phyloP scores from a whole-genome alignment of 2,797 vertebrate species.

The Sciaenops ocellatus region DNA sequence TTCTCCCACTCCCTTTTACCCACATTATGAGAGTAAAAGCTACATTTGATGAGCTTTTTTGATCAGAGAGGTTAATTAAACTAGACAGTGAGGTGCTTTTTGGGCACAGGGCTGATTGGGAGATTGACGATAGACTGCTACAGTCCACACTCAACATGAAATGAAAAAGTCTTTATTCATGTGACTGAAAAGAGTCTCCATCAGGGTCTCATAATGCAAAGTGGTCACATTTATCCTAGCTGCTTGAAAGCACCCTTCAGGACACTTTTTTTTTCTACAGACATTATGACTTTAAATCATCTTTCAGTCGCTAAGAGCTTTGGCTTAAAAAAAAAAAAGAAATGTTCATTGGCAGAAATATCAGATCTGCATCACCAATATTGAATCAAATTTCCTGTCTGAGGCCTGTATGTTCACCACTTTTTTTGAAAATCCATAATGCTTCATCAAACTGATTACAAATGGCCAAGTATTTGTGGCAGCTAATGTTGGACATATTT shows the following conservation, averaged over 20 bases:
- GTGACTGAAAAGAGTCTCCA: constrained; percentile 25
- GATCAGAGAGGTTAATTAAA: constrained; percentile 49
- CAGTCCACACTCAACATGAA: constrained; percentile 12
- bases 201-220: constrained; percentile 1
- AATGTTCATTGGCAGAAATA: constrained; percentile 24
- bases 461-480: neutral
- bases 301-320: constrained; percentile 8
- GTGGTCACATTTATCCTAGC: neutral
- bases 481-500: constrained; percentile 15
- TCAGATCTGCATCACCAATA: constrained; percentile 20
- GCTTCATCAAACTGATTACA: constrained; percentile 13
- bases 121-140: constrained; percentile 9
- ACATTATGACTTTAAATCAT: constrained; percentile 20
- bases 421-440: constrained; percentile 44
- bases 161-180: constrained; percentile 33
- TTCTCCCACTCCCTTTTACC: constrained; percentile 2
- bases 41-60: constrained; percentile 32
- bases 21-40: constrained; percentile 7
- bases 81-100: constrained; percentile 26
- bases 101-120: constrained; percentile 26
- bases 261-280: neutral
- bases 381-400: constrained; percentile 28
- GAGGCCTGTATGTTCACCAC: constrained; percentile 9
- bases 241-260: constrained; percentile 21
- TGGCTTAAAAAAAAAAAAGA: neutral